Evolutionary conservation across 2,797 vertebrate genomes (phyloP), one percentile per base, ranked within the genome.

Genomic region (Tolypeutes matacus): DNA sequence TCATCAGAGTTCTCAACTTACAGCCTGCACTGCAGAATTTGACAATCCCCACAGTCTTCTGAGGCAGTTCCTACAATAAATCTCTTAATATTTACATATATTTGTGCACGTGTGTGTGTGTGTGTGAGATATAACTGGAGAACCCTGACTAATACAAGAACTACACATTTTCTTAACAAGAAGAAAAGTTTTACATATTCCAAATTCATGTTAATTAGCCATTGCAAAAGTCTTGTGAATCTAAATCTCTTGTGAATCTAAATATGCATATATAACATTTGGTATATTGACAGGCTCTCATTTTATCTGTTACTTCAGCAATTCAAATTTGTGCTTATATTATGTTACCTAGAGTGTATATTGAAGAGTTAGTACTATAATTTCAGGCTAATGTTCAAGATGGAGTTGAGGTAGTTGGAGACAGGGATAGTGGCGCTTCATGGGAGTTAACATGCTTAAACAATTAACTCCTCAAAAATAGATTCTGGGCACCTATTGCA

Each of bases 281-380:
- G 65, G 6, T 4, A 65, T 84, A 91, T 46, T 90, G 3, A 89
- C 7, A 84, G 49, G 10, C 23, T 84, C 42, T 72, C 85, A 84
- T 53, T 89, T 84, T 42, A 95, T 81, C 14, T 76, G 39, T 53
- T 60, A 64, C 23, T 67, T 12, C 27, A 91, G 31, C 29, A 86
- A 34, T 72, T 92, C 42, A 96, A 93, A 94, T 67, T 2, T 67
- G 0, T 75, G 34, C 14, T 95, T 86, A 94, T n/a, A 89, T 77
- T 87, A 95, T 91, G 36, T 17, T 36, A 0, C 27, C 0, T 4
- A 94, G 92, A 20, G 5, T 58, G 21, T 7, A 51, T 51, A 12
- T 20, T 94, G 70, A 90, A 86, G 6, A 21, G 21, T 56, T 29
- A 87, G 27, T 36, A 76, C 10, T 62, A 42, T 42, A 39, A 96